phyloP scores from a whole-genome alignment of 2,888 invertebrate genomes.

The Archaeoteleia sp. region DNA sequence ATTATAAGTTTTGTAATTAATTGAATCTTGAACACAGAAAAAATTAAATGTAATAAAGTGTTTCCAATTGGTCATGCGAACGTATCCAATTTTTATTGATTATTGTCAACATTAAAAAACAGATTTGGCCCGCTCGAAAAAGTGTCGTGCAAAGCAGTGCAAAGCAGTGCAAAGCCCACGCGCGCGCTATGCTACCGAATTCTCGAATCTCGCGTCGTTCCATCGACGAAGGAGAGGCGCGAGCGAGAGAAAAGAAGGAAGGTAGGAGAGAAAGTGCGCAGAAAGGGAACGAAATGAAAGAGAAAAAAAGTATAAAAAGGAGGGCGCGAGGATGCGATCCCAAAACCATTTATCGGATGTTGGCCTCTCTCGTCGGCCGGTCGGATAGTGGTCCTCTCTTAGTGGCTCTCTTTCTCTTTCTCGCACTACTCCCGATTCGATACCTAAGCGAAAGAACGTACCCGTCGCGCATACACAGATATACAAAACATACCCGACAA shows the following conservation, averaged over 20 bases:
- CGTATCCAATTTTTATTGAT: too few species aligned
- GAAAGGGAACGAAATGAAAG: conserved; percentile 32
- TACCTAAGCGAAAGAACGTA: conserved; percentile 33
- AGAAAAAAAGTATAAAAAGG: conserved; percentile 18
- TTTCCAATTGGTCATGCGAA: too few species aligned
- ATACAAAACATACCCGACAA: conserved; percentile 53
- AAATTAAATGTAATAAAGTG: too few species aligned
- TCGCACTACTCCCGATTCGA: conserved; percentile 38
- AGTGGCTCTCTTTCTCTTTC: conserved; percentile 32
- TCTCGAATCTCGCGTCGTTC: conserved; percentile 28
- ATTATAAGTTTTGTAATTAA: too few species aligned
- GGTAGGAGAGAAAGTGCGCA: conserved; percentile 23
- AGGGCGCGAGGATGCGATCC: conserved; percentile 57
- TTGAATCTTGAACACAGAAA: too few species aligned
- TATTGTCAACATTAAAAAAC: too few species aligned
- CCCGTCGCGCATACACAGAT: conserved; percentile 47
- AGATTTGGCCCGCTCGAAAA: conserved; percentile 5
- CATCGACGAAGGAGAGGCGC: conserved; percentile 20
- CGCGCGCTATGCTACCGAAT: conserved; percentile 41
- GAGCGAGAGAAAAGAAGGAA: conserved; percentile 21
- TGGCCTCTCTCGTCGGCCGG: conserved; percentile 58
- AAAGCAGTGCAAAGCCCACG: too few species aligned
- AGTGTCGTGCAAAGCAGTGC: conserved; percentile 19
- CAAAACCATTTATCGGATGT: conserved; percentile 64
- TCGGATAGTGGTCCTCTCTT: conserved; percentile 49